Evolutionary conservation across 1,140 invertebrate species (phyloP), one percentile per base, ranked within the genome.

Genomic region (Latrodectus geometricus): DNA sequence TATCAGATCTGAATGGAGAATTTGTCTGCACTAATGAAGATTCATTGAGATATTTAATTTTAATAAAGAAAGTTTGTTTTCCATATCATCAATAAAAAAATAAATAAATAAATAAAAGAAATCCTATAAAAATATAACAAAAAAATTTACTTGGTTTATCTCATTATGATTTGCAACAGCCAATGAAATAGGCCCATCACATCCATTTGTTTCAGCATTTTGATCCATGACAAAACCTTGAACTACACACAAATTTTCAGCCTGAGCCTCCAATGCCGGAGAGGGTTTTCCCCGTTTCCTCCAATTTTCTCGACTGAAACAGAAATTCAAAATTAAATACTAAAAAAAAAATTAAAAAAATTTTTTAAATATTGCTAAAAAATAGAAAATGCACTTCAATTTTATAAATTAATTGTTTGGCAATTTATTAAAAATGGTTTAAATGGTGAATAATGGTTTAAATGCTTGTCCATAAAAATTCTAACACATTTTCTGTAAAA

Each of bases 201-300:
- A 87, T 52, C 86, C 86, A 81, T 87, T 87, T 35, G 86, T 87
- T 70, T 87, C 86, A 50, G 73, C 79, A 82, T 70, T 87, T 17
- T 87, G 86, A 21, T 87, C 85, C 85, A 87, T 87, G 70, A 79
- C 77, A 50, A 52, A 12, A 21, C 68, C 35, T 56, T 14, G 9
- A 11, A 70, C 49, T 14, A 80, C 50, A 69, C 74, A 9, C 49
- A 86, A 49, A 72, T 86, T 66, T 72, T 86, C 73, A 20, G 83
- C 61, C 66, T 86, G 74, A 54, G 75, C 15, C 74, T 86, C 83
- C 81, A 83, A 50, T 20, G 56, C 74, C 12, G 68, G 77, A 87
- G 77, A 74, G 17, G 85, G 68, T 69, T 54, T 65, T 20, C 23
- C 69, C 21, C 54, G 68, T 74, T 79, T 79, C 23, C 76, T 77